Evolutionary conservation across 2,113 vertebrate genomes (phyloP).

Genomic region (Sigmodon hispidus): DNA sequence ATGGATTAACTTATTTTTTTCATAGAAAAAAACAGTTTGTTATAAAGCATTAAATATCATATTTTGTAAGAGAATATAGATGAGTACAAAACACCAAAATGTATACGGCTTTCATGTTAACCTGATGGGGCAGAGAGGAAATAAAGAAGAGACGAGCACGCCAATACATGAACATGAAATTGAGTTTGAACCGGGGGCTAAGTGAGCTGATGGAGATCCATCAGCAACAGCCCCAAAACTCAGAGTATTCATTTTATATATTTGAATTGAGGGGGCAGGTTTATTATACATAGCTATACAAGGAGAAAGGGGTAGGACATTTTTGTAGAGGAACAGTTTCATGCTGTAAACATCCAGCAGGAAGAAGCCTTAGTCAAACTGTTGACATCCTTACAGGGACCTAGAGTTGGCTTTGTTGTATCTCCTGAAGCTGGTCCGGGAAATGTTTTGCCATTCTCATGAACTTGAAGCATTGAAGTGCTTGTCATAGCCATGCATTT

Average conservation of each 20-base stretch:
- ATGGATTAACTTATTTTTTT: background rate
- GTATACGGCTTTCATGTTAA: background rate
- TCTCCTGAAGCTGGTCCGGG: background rate
- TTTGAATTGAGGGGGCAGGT: background rate
- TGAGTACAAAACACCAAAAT: background rate
- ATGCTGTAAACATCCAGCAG: background rate
- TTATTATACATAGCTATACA: background rate
- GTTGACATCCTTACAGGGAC: background rate
- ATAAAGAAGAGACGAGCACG: background rate
- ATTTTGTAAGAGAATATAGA: conserved; percentile 29
- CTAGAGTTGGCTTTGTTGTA: background rate
- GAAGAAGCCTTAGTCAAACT: background rate
- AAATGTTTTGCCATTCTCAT: background rate
- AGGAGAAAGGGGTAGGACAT: background rate
- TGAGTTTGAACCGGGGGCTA: background rate
- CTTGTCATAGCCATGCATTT: too few relatives aligned
- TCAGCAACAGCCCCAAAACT: background rate
- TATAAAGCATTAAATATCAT: background rate
- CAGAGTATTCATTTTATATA: too few relatives aligned
- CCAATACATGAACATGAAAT: background rate
- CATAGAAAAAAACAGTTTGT: background rate
- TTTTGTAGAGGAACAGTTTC: background rate
- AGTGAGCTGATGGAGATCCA: background rate
- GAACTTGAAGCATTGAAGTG: background rate
- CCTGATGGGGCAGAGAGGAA: background rate